Evolutionary conservation across 2,888 invertebrate genomes (phyloP).

Genomic region (Phytoseiulus persimilis): DNA sequence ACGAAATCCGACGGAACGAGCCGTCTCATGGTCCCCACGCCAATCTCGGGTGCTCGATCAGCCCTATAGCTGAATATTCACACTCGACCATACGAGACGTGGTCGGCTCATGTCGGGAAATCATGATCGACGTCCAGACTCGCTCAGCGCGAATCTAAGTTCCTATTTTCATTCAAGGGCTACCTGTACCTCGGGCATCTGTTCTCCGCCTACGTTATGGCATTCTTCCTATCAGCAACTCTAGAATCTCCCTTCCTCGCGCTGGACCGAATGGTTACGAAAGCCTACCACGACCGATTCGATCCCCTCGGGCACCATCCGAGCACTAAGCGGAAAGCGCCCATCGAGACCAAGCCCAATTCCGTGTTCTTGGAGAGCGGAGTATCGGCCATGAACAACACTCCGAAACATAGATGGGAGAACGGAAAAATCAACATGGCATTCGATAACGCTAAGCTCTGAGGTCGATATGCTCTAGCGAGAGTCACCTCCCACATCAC

Average conservation of each 20-base stretch:
- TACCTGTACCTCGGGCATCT: constrained; percentile 41
- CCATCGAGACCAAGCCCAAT: neutral
- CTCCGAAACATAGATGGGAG: constrained; percentile 6
- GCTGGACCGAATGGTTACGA: constrained; percentile 12
- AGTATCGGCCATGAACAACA: neutral
- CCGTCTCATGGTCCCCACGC: too few species aligned
- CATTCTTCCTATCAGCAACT: constrained; percentile 40
- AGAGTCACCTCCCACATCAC: neutral
- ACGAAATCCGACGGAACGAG: too few species aligned
- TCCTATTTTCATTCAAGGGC: constrained; percentile 12
- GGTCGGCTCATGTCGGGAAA: too few species aligned
- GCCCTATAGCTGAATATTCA: too few species aligned
- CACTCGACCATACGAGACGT: too few species aligned
- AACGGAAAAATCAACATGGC: constrained; percentile 34
- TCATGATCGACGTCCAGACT: too few species aligned
- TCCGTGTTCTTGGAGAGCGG: constrained; percentile 14
- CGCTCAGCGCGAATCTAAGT: neutral
- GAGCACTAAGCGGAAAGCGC: constrained; percentile 15
- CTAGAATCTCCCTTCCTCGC: constrained; percentile 43
- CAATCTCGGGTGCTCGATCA: too few species aligned
- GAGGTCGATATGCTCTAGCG: neutral
- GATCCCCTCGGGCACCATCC: constrained; percentile 26
- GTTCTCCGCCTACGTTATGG: constrained; percentile 40
- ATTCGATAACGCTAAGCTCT: constrained; percentile 21
- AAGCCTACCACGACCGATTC: constrained; percentile 27